Evolutionary conservation across 2,888 invertebrate genomes (phyloP), one percentile per base, ranked within the genome.

Genomic region (Nyleta sp.): DNA sequence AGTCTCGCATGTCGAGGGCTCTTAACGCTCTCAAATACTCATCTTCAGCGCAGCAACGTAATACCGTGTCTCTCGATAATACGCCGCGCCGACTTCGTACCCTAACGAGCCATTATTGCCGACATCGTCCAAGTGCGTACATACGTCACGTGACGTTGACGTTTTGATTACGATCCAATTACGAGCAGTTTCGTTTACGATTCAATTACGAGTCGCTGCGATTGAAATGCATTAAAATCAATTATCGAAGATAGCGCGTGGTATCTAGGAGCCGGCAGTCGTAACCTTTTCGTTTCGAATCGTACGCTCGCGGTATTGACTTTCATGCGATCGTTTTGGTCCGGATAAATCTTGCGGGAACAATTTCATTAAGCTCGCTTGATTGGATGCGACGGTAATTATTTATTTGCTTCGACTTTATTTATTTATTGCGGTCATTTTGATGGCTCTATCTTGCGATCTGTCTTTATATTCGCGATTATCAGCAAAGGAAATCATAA

Each of bases 101-200:
- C 59, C 53, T 77, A 77, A 77, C 65, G 67, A 77, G 71, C 71
- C 50, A 71, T 71, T 65, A 77, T 77, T 77, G 71, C 71, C 48
- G 71, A 53, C 71, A 38, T 67, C 59, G 59, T 53, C 59, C 53
- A 60, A 57, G 70, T 60, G 77, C 71, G 77, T 72, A 60, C 60
- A 77, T 71, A 71, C 65, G 65, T 77, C 77, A 60, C 65, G 67
- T 71, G 44, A 71, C 65, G 67, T 46, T 77, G 77, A 77, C 71
- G 60, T 60, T 77, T 77, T 71, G 77, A 77, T 77, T 77, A 77
- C 77, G 59, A 77, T 71, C 64, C 76, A 76, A 71, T 76, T 76
- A 76, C 70, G 64, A 64, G 59, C 44, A 67, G 74, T 68, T 62
- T 67, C 67, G 68, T 75, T 75, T 68, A 75, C 67, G 74, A 75